Evolutionary conservation across 1,140 invertebrate species (phyloP).

Genomic region (Hesperophylax magnus): DNA sequence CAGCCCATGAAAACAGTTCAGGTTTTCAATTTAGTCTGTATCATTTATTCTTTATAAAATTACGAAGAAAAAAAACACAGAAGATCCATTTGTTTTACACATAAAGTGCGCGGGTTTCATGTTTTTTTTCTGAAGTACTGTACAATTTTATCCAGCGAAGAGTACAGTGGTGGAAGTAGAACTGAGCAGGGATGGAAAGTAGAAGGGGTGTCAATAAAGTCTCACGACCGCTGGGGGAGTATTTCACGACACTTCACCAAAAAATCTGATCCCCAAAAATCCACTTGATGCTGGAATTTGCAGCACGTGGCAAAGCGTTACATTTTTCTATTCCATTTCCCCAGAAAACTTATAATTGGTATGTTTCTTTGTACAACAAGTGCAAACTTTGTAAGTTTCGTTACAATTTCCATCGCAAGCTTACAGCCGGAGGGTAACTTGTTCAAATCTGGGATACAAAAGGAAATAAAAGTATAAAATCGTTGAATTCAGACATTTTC

Average conservation of each 20-base stretch:
- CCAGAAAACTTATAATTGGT: not conserved
- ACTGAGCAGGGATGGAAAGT: conserved; percentile 13
- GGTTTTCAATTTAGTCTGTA: too few relatives aligned
- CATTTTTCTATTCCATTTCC: not conserved
- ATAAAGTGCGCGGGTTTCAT: not conserved
- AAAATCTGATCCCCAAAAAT: conserved; percentile 19
- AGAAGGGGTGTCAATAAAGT: conserved; percentile 41
- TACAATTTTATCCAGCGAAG: conserved; percentile 16
- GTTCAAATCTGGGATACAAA: conserved; percentile 13
- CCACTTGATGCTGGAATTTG: not conserved
- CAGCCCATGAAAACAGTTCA: too few relatives aligned
- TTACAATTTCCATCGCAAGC: too few relatives aligned
- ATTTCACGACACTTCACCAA: conserved; percentile 42
- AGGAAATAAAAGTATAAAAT: too few relatives aligned
- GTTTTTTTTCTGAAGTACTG: conserved; percentile 19
- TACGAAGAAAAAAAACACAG: too few relatives aligned
- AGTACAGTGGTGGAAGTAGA: conserved; percentile 20
- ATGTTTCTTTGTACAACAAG: too few relatives aligned
- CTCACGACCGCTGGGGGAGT: conserved; percentile 38
- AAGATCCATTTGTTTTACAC: too few relatives aligned
- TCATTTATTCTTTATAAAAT: not conserved
- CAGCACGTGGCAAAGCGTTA: not conserved
- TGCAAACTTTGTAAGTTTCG: too few relatives aligned
- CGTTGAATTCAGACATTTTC: conserved; percentile 15
- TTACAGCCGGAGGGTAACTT: conserved; percentile 5